Evolutionary conservation across 2,888 invertebrate species (phyloP).

Genomic region (Zaprionus bogoriensis): DNA sequence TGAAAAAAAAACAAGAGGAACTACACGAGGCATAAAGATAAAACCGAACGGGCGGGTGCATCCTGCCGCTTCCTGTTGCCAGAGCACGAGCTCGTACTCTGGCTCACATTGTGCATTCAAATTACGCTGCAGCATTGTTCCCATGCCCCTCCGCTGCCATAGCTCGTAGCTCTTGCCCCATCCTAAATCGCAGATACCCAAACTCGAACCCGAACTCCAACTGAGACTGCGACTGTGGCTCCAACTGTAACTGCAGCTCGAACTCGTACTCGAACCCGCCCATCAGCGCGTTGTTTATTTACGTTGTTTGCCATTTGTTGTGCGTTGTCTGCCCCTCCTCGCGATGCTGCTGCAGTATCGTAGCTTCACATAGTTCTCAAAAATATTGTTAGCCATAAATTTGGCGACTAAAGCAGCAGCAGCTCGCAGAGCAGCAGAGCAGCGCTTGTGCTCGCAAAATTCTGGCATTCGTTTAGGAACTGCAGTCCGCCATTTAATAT

Average conservation of each 20-base stretch:
- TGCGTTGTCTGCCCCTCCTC: slow-evolving; percentile 16
- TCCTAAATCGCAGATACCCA: slow-evolving; percentile 4
- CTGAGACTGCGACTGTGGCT: neutral
- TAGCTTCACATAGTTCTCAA: slow-evolving; percentile 42
- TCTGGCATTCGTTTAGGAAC: slow-evolving; percentile 54
- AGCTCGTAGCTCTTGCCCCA: slow-evolving; percentile 10
- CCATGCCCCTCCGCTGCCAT: slow-evolving; percentile 29
- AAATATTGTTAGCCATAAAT: slow-evolving; percentile 73
- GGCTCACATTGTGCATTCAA: slow-evolving; percentile 72
- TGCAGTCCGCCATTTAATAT: slow-evolving; percentile 37
- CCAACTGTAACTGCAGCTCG: neutral
- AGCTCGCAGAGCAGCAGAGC: neutral
- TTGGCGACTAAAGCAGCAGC: slow-evolving; percentile 41
- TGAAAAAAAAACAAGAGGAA: slow-evolving; percentile 23
- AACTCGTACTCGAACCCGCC: neutral
- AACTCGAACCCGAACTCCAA: slow-evolving; percentile 7
- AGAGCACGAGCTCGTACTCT: slow-evolving; percentile 8
- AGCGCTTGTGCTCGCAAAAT: slow-evolving; percentile 55
- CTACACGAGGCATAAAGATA: slow-evolving; percentile 60
- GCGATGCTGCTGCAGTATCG: neutral
- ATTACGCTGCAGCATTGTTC: slow-evolving; percentile 65
- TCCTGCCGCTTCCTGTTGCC: slow-evolving; percentile 53
- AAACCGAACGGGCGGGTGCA: slow-evolving; percentile 53
- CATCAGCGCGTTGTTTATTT: slow-evolving; percentile 62
- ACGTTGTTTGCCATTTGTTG: slow-evolving; percentile 72